phyloP scores from a whole-genome alignment of 1,140 invertebrate species.

The Agrilus planipennis region DNA sequence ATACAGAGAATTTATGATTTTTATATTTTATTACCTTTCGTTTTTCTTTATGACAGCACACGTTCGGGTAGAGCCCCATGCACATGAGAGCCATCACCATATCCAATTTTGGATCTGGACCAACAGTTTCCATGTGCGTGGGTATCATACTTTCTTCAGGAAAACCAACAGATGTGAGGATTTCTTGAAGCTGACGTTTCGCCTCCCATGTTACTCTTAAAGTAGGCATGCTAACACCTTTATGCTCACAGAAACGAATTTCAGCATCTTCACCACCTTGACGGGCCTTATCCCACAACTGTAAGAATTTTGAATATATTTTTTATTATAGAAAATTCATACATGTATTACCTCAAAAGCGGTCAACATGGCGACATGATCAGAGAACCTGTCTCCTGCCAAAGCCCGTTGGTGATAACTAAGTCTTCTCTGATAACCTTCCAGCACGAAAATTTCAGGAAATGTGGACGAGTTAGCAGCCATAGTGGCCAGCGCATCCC shows the following conservation, averaged over 20 bases:
- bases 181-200: slow-evolving; percentile 80
- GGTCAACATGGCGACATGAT: slow-evolving; percentile 90
- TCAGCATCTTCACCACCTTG: slow-evolving; percentile 68
- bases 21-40: slow-evolving; percentile 49
- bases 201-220: slow-evolving; percentile 84
- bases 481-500: slow-evolving; percentile 83
- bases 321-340: no score
- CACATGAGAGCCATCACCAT: slow-evolving; percentile 74
- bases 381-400: slow-evolving; percentile 76
- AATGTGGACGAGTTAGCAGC: slow-evolving; percentile 89
- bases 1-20: background rate
- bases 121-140: slow-evolving; percentile 60
- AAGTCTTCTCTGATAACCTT: slow-evolving; percentile 54
- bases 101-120: slow-evolving; percentile 71
- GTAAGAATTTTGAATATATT: slow-evolving; percentile 13
- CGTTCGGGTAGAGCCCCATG: slow-evolving; percentile 92
- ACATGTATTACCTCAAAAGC: slow-evolving; percentile 57
- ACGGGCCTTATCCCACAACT: slow-evolving; percentile 71
- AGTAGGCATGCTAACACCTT: slow-evolving; percentile 78
- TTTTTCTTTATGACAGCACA: slow-evolving; percentile 91
- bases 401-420: slow-evolving; percentile 68
- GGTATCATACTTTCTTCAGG: slow-evolving; percentile 74
- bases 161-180: slow-evolving; percentile 73
- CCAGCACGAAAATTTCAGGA: slow-evolving; percentile 73
- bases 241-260: slow-evolving; percentile 77